A percentile compares a stretch with the other conserved stretches of the same genome.
phyloP scores from a whole-genome alignment of 2,797 vertebrate genomes.

The Rachycentron canadum region DNA sequence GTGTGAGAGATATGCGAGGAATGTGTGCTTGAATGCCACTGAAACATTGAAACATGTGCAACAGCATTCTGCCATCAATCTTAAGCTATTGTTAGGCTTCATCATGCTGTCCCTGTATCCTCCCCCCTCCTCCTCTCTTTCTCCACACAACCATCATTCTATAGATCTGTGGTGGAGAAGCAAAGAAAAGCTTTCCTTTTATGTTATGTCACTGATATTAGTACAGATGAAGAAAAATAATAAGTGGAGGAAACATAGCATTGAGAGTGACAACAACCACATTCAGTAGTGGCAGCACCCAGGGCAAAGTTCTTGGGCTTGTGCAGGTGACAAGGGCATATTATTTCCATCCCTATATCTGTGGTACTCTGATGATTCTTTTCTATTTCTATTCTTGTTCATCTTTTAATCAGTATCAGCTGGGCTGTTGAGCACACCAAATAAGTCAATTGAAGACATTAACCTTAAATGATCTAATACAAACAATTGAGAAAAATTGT shows the following conservation, averaged over 20 bases:
- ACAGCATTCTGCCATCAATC: constrained; percentile 64
- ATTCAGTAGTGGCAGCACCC: background rate
- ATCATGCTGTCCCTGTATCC: constrained; percentile 28
- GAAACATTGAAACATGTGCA: constrained; percentile 67
- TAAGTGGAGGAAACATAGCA: background rate
- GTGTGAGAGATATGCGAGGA: constrained; percentile 75
- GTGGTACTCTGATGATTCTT: background rate
- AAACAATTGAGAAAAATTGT: too few species aligned
- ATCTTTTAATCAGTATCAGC: background rate
- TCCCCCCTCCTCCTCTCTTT: constrained; percentile 31
- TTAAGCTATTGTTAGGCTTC: constrained; percentile 66
- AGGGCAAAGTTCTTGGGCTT: background rate
- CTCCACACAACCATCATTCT: constrained; percentile 14
- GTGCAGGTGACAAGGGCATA: constrained; percentile 1
- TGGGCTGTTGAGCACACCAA: background rate
- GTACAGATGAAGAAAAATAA: background rate
- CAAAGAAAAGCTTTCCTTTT: constrained; percentile 5
- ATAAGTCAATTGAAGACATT: background rate
- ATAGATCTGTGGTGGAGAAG: constrained; percentile 11
- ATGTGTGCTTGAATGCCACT: constrained; percentile 71
- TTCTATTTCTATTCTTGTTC: background rate
- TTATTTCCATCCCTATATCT: background rate
- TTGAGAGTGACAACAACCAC: background rate
- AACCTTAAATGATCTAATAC: background rate
- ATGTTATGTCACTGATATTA: background rate